Conservation (phyloP, 2,797 vertebrate species). For the Tiaroga cobitis region DNA sequence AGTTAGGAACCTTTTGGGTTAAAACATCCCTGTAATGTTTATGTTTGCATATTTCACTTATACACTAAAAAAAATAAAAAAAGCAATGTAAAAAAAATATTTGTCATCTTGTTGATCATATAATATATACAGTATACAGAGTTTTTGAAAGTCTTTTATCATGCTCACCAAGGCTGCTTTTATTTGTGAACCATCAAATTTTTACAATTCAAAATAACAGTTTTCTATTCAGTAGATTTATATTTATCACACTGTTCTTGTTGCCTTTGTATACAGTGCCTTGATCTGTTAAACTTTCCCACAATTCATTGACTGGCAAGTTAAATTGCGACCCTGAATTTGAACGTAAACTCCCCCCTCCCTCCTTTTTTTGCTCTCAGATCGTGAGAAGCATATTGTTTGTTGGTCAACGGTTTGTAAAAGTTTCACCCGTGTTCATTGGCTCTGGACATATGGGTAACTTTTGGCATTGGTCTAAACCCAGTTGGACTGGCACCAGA, state of each 20-base stretch:
- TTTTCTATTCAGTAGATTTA: background rate
- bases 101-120: no score
- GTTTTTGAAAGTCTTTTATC: background rate
- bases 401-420: conserved; percentile 40
- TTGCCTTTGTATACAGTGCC: background rate
- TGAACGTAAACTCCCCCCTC: conserved; percentile 19
- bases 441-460: conserved; percentile 27
- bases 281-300: conserved; percentile 20
- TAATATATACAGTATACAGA: no score
- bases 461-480: conserved; percentile 17
- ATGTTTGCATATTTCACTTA: background rate
- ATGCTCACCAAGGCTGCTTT: background rate
- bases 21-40: background rate
- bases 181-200: background rate
- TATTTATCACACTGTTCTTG: background rate
- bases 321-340: conserved; percentile 24
- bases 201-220: background rate
- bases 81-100: no score
- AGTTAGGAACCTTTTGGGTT: background rate
- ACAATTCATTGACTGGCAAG: conserved; percentile 43
- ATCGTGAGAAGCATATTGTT: conserved; percentile 9
- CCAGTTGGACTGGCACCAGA: conserved; percentile 31
- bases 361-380: background rate
- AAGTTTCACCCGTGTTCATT: conserved; percentile 24
- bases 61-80: no score